These are phyloP conservation scores for Xanthorhoe spadicearia DNA, from an alignment of 2,888 invertebrate species.

Conservation along the genomic window DNA sequence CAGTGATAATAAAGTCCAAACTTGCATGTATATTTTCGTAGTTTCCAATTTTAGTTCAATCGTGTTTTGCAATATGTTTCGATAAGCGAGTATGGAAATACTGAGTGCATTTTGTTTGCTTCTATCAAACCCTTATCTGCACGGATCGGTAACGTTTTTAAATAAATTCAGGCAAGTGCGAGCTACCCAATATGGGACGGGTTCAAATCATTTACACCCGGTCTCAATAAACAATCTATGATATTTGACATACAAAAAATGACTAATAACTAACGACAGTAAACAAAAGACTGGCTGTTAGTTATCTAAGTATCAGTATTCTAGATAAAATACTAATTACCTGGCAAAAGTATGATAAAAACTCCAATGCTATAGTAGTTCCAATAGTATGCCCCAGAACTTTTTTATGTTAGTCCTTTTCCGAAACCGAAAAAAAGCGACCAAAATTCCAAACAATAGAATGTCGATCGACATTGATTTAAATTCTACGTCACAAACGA, in stretches of 20 bases:
- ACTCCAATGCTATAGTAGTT: too few relatives aligned
- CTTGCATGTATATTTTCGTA: slow-evolving; percentile 15
- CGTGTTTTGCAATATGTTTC: slow-evolving; percentile 9
- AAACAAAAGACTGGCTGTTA: too few relatives aligned
- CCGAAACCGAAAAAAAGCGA: neutral
- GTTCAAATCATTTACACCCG: neutral
- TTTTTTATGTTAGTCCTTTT: neutral
- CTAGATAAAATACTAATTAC: too few relatives aligned
- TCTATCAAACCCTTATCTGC: slow-evolving; percentile 9
- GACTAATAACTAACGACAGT: too few relatives aligned
- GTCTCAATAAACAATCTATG: neutral
- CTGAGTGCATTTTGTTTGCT: slow-evolving; percentile 22
- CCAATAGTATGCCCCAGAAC: too few relatives aligned
- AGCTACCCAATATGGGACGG: neutral
- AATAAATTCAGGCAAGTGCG: slow-evolving; percentile 4
- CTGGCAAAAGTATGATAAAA: too few relatives aligned
- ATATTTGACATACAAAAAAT: too few relatives aligned
- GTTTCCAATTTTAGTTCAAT: slow-evolving; percentile 10
- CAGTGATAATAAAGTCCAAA: slow-evolving; percentile 57
- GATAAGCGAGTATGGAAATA: slow-evolving; percentile 18
- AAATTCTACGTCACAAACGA: slow-evolving; percentile 9
- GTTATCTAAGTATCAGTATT: too few relatives aligned
- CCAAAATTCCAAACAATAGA: slow-evolving; percentile 1
- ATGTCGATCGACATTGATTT: slow-evolving; percentile 12
- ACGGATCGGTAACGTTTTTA: neutral